Evolutionary conservation across 2,888 invertebrate genomes (phyloP), one percentile per base, ranked within the genome.

Genomic region (Epistrophe grossulariae): DNA sequence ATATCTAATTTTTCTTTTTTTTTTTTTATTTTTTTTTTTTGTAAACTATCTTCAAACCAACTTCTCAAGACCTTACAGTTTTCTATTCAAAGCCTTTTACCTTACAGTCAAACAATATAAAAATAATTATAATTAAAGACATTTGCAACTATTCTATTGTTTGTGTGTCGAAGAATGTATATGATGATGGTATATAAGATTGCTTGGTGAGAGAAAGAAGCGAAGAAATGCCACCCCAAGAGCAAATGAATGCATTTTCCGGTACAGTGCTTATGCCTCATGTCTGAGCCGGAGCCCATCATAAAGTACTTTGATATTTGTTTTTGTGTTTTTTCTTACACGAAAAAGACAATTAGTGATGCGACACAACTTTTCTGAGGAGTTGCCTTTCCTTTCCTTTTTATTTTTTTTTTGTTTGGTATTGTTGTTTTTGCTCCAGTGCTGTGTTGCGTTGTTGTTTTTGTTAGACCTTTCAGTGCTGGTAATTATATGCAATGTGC

Each of bases 401-500:
- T 24, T n/a, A 17, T 66, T 6, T 66, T n/a, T 72, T 17, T 72
- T 13, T 9, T 50, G 4, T 28, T 1, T 15, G 9, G 15, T 43
- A 60, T 72, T 60, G 62, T 17, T 15, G 19, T 76, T 60, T 38
- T 31, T 68, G 68, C 17, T 62, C 52, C 45, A n/a, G 35, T 52
- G 62, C 5, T 55, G 43, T 28, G 40, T 35, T 35, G 64, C 40
- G 52, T 76, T 66, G 72, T 45, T n/a, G 45, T 76, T 66, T 66
- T 45, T n/a, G 45, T 81, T 55, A 35, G 45, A 60, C 13, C 10
- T 43, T 38, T 48, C 15, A 38, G 24, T 24, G 24, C 48, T 73
- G 59, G 77, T 78, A 85, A 81, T 85, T 81, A 73, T 72, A 78
- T 85, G 70, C 72, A 73, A 73, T 52, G 72, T 81, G 84, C 84